Conservation (phyloP, 2,113 vertebrate species). For the Agelaius tricolor region DNA sequence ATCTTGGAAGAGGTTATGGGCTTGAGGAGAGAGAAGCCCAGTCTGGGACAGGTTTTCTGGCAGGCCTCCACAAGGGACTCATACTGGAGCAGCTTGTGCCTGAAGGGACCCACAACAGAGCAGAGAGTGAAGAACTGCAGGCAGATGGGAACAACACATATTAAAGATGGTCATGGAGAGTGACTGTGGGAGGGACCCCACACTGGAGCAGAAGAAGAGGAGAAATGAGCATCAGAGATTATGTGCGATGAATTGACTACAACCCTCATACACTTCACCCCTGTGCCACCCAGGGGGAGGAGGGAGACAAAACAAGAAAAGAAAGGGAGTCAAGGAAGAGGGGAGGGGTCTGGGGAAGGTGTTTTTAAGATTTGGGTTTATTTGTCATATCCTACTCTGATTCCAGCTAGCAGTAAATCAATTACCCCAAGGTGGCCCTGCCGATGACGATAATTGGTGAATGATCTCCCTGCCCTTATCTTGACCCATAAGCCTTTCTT, state of each 20-base stretch:
- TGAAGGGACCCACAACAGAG: background rate
- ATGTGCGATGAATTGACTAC: fast-evolving
- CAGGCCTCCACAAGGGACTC: background rate
- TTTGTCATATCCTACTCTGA: background rate
- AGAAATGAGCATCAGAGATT: background rate
- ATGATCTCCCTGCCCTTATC: background rate
- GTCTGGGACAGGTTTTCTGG: fast-evolving
- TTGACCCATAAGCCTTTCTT: background rate
- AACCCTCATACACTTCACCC: fast-evolving
- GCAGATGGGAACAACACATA: fast-evolving
- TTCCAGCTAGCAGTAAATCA: background rate
- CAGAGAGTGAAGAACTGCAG: background rate
- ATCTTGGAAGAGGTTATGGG: background rate
- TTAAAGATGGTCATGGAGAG: fast-evolving
- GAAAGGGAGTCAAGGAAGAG: background rate
- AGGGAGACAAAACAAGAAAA: background rate
- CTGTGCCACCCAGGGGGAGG: fast-evolving
- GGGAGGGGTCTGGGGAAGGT: fast-evolving
- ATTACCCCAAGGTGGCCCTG: background rate
- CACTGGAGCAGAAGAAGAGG: background rate
- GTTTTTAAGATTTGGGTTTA: background rate
- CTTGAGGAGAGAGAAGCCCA: background rate
- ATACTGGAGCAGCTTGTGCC: fast-evolving
- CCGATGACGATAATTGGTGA: fast-evolving
- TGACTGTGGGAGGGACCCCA: background rate